phyloP scores from a whole-genome alignment of 2,797 vertebrate species.

The Cynopterus sphinx region DNA sequence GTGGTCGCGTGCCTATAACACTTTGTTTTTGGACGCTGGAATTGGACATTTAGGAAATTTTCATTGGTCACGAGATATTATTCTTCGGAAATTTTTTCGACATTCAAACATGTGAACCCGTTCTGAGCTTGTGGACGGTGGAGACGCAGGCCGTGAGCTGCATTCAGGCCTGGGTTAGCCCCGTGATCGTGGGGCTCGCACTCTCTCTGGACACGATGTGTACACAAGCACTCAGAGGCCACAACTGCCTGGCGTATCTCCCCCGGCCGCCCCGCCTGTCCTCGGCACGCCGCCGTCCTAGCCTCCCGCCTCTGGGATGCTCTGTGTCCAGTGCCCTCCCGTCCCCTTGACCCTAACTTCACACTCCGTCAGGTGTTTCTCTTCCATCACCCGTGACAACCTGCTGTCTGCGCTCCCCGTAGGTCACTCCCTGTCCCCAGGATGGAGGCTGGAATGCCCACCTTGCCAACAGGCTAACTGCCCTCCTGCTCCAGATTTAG shows the following conservation, averaged over 20 bases:
- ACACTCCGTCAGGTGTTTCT: too few species aligned
- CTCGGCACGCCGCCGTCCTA: rapidly evolving
- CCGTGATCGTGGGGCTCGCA: rapidly evolving
- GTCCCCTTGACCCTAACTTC: background rate
- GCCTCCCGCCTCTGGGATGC: background rate
- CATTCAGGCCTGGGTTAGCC: too few species aligned
- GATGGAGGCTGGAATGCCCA: background rate
- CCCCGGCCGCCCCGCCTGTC: background rate
- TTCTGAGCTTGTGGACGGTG: background rate
- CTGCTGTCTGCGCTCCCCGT: background rate
- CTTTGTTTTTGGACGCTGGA: background rate
- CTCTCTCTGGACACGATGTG: rapidly evolving
- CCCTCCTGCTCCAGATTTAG: too few species aligned
- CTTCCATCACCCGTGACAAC: too few species aligned
- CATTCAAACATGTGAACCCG: background rate
- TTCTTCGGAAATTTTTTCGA: background rate
- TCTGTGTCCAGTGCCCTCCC: background rate
- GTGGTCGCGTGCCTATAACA: background rate
- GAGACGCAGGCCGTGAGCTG: rapidly evolving
- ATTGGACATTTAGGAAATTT: background rate
- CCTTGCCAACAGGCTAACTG: too few species aligned
- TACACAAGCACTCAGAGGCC: background rate
- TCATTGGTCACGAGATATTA: background rate
- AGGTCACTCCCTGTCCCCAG: background rate
- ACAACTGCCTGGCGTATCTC: rapidly evolving